These are phyloP conservation scores for Botia almorhae DNA, from an alignment of 2,797 vertebrate genomes.

Conservation along the genomic window DNA sequence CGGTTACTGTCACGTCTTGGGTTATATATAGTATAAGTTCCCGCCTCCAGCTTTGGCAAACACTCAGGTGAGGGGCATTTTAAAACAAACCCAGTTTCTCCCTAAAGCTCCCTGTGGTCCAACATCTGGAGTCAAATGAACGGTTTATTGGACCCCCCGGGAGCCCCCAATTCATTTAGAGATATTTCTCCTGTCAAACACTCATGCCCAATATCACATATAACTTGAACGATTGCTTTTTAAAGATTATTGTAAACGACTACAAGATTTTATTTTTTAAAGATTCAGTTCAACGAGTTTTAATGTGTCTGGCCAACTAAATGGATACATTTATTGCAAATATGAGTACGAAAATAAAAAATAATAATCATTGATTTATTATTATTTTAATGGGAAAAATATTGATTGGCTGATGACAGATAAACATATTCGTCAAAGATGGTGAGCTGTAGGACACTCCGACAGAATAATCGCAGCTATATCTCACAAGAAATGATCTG, in stretches of 20 bases:
- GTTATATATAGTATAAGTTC: conserved; percentile 25
- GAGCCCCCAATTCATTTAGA: conserved; percentile 2
- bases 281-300: not conserved
- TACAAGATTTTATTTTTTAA: not conserved
- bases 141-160: not conserved
- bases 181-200: conserved; percentile 4
- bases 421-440: too few relatives aligned
- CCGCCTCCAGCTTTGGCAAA: conserved; percentile 35
- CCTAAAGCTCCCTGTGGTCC: not conserved
- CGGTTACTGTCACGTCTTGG: conserved; percentile 28
- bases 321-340: not conserved
- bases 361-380: not conserved
- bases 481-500: not conserved
- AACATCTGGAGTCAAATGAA: conserved; percentile 11
- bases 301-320: not conserved
- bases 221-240: not conserved
- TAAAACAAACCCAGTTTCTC: conserved; percentile 12
- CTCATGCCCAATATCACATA: not conserved
- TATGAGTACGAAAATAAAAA: not conserved
- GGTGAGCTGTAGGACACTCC: not conserved
- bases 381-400: not conserved
- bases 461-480: not conserved
- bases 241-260: too few relatives aligned
- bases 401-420: not conserved
- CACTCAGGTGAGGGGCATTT: conserved; percentile 43